Evolutionary conservation across 2,888 invertebrate genomes (phyloP).

Genomic region (Lochmaea capreae): DNA sequence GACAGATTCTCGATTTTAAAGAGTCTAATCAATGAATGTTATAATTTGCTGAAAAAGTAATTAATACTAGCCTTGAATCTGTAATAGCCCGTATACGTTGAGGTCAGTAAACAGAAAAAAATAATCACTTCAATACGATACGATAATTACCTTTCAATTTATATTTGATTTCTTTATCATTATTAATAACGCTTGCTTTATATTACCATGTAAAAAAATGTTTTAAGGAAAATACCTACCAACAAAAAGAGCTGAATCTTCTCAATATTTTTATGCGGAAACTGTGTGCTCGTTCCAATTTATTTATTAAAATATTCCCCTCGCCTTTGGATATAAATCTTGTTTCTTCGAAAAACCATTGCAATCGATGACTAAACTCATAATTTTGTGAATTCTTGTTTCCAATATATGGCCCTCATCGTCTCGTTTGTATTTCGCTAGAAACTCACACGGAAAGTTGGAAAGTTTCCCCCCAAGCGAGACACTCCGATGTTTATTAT

Average conservation of each 20-base stretch:
- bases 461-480: conserved; percentile 10
- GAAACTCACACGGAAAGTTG: conserved; percentile 6
- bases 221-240: no score
- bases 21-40: no score
- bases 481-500: not conserved
- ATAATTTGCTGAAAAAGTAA: not conserved
- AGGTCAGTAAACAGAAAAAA: not conserved
- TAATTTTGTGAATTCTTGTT: conserved; percentile 2
- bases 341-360: not conserved
- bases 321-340: not conserved
- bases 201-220: no score
- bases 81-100: not conserved
- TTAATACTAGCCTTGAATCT: not conserved
- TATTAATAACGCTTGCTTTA: not conserved
- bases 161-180: not conserved
- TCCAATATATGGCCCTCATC: not conserved
- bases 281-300: not conserved
- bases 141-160: not conserved
- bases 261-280: no score
- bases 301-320: not conserved
- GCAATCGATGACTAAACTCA: not conserved
- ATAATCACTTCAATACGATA: not conserved
- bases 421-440: conserved; percentile 2
- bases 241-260: no score
- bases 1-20: not conserved